Percentiles rank a stretch among this genome's conserved stretches.
Evolutionary conservation across 2,888 invertebrate genomes (phyloP).

Genomic region (Philaethria dido): DNA sequence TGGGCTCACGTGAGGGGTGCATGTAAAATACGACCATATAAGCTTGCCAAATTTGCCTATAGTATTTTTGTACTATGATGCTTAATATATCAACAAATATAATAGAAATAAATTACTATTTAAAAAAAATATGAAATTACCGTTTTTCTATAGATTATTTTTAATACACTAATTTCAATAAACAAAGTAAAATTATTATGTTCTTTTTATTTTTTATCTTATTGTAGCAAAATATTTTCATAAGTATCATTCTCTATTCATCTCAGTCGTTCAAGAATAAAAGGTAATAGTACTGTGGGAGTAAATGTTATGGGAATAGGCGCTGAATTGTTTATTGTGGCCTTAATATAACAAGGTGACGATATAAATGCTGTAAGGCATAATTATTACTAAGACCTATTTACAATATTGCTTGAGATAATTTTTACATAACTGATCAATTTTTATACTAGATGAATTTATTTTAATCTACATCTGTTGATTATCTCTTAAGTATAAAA

Average conservation of each 20-base stretch:
- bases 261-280: not conserved
- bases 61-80: not conserved
- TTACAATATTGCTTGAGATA: not conserved
- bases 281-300: constrained; percentile 46
- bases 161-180: too few species aligned
- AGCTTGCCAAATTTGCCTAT: constrained; percentile 15
- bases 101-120: not conserved
- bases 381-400: constrained; percentile 55
- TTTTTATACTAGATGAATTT: too few species aligned
- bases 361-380: constrained; percentile 59
- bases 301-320: constrained; percentile 70
- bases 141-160: too few species aligned
- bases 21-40: constrained; percentile 17
- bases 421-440: too few species aligned
- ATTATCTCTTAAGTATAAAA: not conserved
- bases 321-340: constrained; percentile 57
- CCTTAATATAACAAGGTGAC: constrained; percentile 55
- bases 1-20: constrained; percentile 39
- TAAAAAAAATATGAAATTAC: too few species aligned
- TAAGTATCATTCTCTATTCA: not conserved
- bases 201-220: not conserved
- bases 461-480: too few species aligned
- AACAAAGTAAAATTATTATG: not conserved
- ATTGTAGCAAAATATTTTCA: not conserved
- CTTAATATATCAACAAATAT: not conserved